Percentiles rank a stretch among this genome's conserved stretches.
These are phyloP conservation scores for Sphenopsis melanotis DNA, from an alignment of 2,797 vertebrate species.

Conservation along the genomic window DNA sequence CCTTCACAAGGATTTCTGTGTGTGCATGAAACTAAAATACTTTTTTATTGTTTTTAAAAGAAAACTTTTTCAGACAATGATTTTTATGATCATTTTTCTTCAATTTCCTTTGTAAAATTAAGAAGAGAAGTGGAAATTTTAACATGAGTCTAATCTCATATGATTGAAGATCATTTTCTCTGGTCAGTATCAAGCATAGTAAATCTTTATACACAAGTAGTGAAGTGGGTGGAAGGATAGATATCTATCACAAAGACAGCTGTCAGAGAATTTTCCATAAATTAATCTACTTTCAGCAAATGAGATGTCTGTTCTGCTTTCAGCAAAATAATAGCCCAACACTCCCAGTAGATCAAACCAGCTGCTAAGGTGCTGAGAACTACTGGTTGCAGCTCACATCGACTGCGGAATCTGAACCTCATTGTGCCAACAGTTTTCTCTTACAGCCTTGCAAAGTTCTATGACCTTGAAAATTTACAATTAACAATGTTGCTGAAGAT, in stretches of 20 bases:
- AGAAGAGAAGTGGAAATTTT: not conserved
- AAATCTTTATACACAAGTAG: not conserved
- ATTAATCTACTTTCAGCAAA: not conserved
- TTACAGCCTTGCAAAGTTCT: not conserved
- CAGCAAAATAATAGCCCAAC: not conserved
- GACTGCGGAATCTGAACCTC: not conserved
- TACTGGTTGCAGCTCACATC: not conserved
- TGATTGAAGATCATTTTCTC: not conserved
- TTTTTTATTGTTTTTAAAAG: not conserved
- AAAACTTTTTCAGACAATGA: rapidly evolving
- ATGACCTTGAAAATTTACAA: not conserved
- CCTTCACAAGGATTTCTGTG: not conserved
- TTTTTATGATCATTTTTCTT: not conserved
- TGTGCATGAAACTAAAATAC: not conserved
- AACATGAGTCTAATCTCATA: not conserved
- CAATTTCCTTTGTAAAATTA: not conserved
- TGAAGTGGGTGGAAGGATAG: not conserved
- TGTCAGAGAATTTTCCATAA: not conserved
- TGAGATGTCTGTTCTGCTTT: not conserved
- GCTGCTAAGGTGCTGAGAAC: not conserved
- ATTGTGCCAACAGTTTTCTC: not conserved
- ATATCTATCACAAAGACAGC: not conserved
- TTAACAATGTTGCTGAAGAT: not conserved
- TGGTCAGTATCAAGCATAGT: not conserved
- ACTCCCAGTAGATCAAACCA: not conserved